Evolutionary conservation across 2,113 vertebrate genomes (phyloP), one percentile per base, ranked within the genome.

Genomic region (Circaetus cinerascens): DNA sequence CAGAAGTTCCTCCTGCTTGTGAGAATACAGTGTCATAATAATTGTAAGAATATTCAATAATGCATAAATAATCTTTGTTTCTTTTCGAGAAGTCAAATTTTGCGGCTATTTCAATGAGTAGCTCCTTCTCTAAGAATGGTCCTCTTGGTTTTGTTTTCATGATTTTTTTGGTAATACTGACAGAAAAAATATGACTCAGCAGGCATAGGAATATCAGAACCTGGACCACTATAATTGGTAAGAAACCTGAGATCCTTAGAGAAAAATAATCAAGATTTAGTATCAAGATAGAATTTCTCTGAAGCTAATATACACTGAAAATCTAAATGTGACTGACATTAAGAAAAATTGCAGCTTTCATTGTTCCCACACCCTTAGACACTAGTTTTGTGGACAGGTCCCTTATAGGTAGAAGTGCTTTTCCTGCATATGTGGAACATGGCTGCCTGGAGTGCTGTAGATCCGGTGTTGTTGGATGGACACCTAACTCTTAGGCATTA

Each of bases 391-490:
- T 86, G 41, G 56, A 69, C 77, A 9, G 6, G 17, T 43, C 34
- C 22, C n/a, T 83, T 36, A 20, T 0, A 45, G 10, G 15, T 16
- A 50, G 46, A 62, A 81, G 50, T 43, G 25, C 4, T 62, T 89
- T 89, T 60, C 41, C n/a, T n/a, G 13, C n/a, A 43, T 27, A 48
- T 0, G 0, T 84, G 26, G 79, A 11, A 62, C 15, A 4, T 6
- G n/a, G 29, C 11, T 80, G 75, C 22, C 9, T 73, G 59, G 43
- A 55, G n/a, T 17, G 48, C 67, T 86, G 75, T 22, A 53, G 32
- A 38, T 26, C 26, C 40, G 15, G 15, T 10, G 19, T 21, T 55
- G 41, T 9, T 66, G 45, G 50, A 62, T 57, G 59, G 56, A 79
- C 50, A 50, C 32, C 7, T 32, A 77, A 4, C 18, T 89, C 55